Evolutionary conservation across 2,113 vertebrate genomes (phyloP), one percentile per base, ranked within the genome.

Genomic region (Oophaga pumilio): DNA sequence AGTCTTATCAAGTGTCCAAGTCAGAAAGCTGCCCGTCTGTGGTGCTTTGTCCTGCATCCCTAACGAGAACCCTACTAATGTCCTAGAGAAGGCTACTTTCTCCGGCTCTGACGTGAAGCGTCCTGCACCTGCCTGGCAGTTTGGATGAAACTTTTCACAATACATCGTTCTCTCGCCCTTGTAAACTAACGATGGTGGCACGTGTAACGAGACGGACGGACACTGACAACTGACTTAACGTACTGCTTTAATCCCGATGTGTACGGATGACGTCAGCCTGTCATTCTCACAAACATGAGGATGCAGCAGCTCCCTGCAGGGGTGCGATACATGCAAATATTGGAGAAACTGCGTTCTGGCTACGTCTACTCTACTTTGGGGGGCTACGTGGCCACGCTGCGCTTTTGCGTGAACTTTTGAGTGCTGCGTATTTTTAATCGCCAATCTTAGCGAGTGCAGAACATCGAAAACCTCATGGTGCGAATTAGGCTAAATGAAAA

Each of bases 1-100:
- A 85, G 57, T 85, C 59, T 77, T 77, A 74, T 77, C 73, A 62
- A 60, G 64, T 85, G 77, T 85, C 71, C 53, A 77, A 4, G 56
- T 73, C 60, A 76, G 71, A 76, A 73, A 85, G 28, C 76, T 60
- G 80, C 80, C 49, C 60, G 12, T 13, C 33, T 68, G 79, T 24
- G n/a, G 53, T 77, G 20, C 7, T 77, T 15, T 26, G 17, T 80
- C 53, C 77, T 80, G 8, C n/a, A 57, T 28, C 52, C 76, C 76
- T 9, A 73, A 4, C 10, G 4, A 50, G 50, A 73, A 74, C 33
- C 71, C 50, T 4, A 50, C 71, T 22, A 9, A 3, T 49, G 14
- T 33, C 15, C 1, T 43, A 74, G 7, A 8, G 7, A 8, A 22
- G 2, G 6, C 20, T 33, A 1, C 68, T 7, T 56, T 15, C 52